Evolutionary conservation across 1,140 invertebrate genomes (phyloP).

Genomic region (Thrips palmi): DNA sequence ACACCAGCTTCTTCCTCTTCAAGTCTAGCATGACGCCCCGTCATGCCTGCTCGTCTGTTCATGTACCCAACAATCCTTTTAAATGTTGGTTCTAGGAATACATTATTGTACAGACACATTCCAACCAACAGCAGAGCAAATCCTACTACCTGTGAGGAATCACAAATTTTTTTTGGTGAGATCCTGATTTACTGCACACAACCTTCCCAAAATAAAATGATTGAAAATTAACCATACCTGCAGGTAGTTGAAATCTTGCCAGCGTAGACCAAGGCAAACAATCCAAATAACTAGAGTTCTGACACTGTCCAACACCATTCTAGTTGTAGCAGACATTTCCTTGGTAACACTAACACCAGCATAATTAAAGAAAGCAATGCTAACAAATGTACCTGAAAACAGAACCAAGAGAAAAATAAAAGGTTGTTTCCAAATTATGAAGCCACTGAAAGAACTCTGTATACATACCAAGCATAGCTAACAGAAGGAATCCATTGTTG

Average conservation of each 20-base stretch:
- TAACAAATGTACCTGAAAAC: conserved; percentile 59
- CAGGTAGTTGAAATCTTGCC: conserved; percentile 63
- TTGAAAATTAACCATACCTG: conserved; percentile 32
- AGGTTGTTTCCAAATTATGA: no score
- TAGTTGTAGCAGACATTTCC: conserved; percentile 76
- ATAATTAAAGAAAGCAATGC: conserved; percentile 94
- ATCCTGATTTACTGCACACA: background rate
- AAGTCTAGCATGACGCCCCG: background rate
- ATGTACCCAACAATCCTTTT: background rate
- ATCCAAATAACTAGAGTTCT: conserved; percentile 81
- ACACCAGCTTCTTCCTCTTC: conserved; percentile 1
- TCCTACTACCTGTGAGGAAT: conserved; percentile 38
- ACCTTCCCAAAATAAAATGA: background rate
- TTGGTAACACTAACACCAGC: conserved; percentile 91
- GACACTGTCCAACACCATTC: conserved; percentile 82
- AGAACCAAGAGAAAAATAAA: conserved; percentile 8
- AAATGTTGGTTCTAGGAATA: no score
- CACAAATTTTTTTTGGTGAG: conserved; percentile 10
- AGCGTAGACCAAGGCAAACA: conserved; percentile 48
- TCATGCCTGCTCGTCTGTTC: background rate
- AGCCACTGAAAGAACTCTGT: conserved; percentile 10
- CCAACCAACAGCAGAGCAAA: conserved; percentile 52
- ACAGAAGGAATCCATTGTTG: conserved; percentile 38
- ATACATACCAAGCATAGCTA: conserved; percentile 45
- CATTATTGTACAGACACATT: conserved; percentile 59